Evolutionary conservation across 2,113 vertebrate species (phyloP).

Genomic region (Pipra filicauda): DNA sequence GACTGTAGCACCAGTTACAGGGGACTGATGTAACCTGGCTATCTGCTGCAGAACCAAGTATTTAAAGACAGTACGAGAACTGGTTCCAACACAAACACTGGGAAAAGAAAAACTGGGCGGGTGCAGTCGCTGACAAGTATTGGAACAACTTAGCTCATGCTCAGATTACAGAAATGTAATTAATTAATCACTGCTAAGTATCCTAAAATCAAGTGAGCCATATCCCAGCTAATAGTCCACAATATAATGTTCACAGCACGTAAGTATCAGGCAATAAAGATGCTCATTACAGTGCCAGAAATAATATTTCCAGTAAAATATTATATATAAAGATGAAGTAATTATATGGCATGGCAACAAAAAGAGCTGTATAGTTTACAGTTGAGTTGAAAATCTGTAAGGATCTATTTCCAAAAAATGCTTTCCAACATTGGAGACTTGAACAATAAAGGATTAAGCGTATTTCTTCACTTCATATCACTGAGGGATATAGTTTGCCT

Average conservation of each 20-base stretch:
- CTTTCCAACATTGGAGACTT: not conserved
- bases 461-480: not conserved
- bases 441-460: not conserved
- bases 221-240: slow-evolving; percentile 43
- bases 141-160: slow-evolving; percentile 69
- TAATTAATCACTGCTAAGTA: slow-evolving; percentile 61
- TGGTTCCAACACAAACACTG: slow-evolving; percentile 40
- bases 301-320: slow-evolving; percentile 50
- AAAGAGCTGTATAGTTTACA: slow-evolving; percentile 22
- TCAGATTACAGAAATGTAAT: slow-evolving; percentile 46
- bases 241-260: slow-evolving; percentile 16
- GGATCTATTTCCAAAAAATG: slow-evolving; percentile 12
- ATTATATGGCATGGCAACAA: slow-evolving; percentile 47
- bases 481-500: not conserved
- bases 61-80: not conserved
- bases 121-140: slow-evolving; percentile 32
- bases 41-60: not conserved
- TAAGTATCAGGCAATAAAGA: slow-evolving; percentile 48
- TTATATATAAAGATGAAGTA: slow-evolving; percentile 49
- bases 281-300: slow-evolving; percentile 49
- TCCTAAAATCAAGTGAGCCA: slow-evolving; percentile 46
- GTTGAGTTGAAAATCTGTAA: slow-evolving; percentile 18
- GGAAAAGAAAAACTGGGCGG: slow-evolving; percentile 10
- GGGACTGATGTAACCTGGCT: not conserved
- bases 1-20: not conserved